Evolutionary conservation across 1,140 invertebrate genomes (phyloP).

Genomic region (Diprion similis): DNA sequence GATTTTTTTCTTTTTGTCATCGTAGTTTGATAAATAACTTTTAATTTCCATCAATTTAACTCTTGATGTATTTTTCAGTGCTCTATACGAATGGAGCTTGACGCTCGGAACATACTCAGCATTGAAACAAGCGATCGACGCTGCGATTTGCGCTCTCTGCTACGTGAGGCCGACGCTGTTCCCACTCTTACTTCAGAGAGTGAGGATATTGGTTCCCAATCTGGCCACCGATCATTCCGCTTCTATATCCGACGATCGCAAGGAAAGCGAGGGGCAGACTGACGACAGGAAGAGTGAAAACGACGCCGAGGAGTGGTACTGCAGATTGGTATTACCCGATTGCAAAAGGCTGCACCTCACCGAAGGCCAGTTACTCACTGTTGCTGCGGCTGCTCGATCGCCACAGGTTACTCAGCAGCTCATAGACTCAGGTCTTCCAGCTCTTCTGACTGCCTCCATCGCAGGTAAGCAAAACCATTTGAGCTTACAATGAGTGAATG

Average conservation of each 20-base stretch:
- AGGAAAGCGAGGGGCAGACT: constrained; percentile 67
- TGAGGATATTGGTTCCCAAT: constrained; percentile 72
- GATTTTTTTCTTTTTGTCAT: background rate
- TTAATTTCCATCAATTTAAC: constrained; percentile 15
- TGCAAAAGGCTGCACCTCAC: constrained; percentile 61
- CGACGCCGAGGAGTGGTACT: constrained; percentile 65
- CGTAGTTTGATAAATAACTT: constrained; percentile 24
- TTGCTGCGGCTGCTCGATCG: constrained; percentile 80
- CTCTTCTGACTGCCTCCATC: constrained; percentile 68
- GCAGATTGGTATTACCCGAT: constrained; percentile 47
- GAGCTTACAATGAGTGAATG: constrained; percentile 39
- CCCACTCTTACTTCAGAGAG: constrained; percentile 73
- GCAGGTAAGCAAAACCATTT: constrained; percentile 38
- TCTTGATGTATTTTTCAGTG: constrained; percentile 50
- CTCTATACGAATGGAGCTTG: constrained; percentile 79
- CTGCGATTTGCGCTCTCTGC: constrained; percentile 84
- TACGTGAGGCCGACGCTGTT: constrained; percentile 82
- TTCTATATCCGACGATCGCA: constrained; percentile 69
- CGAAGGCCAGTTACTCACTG: constrained; percentile 73
- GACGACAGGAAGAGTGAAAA: constrained; percentile 73
- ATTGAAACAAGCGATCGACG: constrained; percentile 81
- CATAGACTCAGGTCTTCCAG: constrained; percentile 78
- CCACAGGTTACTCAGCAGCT: constrained; percentile 75
- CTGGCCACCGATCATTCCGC: constrained; percentile 60
- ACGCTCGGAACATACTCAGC: constrained; percentile 69